Percentiles rank a stretch among this genome's conserved stretches.
phyloP scores from a whole-genome alignment of 2,797 vertebrate genomes.

The Urophycis tenuis region DNA sequence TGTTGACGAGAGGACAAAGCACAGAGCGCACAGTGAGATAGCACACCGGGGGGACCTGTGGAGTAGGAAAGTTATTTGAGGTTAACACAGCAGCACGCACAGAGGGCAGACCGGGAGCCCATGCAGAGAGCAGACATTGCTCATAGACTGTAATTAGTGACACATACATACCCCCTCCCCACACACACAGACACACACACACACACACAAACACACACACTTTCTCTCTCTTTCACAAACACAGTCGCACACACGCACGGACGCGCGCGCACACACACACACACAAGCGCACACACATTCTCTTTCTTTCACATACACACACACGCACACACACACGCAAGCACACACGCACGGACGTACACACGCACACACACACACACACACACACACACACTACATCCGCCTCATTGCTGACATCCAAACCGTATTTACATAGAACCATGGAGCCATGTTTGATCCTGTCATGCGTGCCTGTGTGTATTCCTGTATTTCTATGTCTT shows the following conservation, averaged over 20 bases:
- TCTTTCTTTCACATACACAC: no score
- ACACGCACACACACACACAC: background rate
- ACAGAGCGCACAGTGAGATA: no score
- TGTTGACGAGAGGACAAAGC: background rate
- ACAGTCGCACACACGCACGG: no score
- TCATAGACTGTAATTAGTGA: no score
- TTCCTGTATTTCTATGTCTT: background rate
- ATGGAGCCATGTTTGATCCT: background rate
- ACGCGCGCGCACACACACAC: no score
- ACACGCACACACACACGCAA: background rate
- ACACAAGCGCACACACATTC: no score
- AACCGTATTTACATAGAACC: background rate
- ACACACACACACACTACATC: background rate
- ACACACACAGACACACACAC: no score
- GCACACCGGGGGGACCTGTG: no score
- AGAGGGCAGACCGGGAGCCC: background rate
- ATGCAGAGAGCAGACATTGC: background rate
- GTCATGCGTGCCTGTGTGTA: background rate
- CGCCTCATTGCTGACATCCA: background rate
- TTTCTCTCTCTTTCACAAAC: no score
- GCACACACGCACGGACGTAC: no score
- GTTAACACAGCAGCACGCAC: background rate
- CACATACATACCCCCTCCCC: no score
- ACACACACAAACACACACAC: no score
- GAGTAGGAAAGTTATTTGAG: background rate